Base-by-base conservation (phyloP, 1,140 invertebrate species). In the Heliconius hewitsoni region DNA sequence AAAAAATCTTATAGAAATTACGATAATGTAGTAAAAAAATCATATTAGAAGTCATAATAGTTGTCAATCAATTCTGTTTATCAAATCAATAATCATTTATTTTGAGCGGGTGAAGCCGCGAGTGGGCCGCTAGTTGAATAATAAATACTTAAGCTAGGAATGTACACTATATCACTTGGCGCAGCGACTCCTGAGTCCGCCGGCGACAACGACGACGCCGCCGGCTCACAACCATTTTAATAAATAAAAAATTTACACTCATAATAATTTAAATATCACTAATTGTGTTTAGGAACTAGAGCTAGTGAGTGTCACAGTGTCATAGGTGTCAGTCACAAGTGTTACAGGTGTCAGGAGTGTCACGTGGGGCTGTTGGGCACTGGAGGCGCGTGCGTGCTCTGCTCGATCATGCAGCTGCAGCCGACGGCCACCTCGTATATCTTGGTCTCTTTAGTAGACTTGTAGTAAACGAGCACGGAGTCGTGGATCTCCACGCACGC, bases 401-500 rank as follows among this genome's bases (percentile, higher is more conserved):
- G 79, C 70, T 81, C 77, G 75, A 93, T 87, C 83, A 91, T 81
- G 84, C 91, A 93, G n/a, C 85, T 78, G 86, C 91, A 93, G 82
- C 91, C 91, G 79, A 93, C 91, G 2, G 88, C 82, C 83, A 93
- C 90, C 70, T 83, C 84, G 73, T 85, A 72, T 46, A 79, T 72
- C 70, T 52, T 39, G 57, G 85, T 79, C 39, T 27, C n/a, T 27
- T 73, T 34, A 13, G 13, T 52, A 66, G 55, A 70, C 71, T 85
- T 86, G 90, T 85, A 89, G 73, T 82, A 85, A 80, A 93, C 91
- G 46, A 87, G 83, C 85, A 91, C 91, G 72, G 60, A 81, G 84
- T 93, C 91, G 66, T 76, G 85, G 71, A 93, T 86, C 86, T 93
- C 86, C 39, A 89, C 89, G 85, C 91, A 93, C 79, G 89, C 82